These are phyloP conservation scores for Lepidocyrtoides sp. DNA, from an alignment of 2,888 invertebrate genomes.

Conservation along the genomic window DNA sequence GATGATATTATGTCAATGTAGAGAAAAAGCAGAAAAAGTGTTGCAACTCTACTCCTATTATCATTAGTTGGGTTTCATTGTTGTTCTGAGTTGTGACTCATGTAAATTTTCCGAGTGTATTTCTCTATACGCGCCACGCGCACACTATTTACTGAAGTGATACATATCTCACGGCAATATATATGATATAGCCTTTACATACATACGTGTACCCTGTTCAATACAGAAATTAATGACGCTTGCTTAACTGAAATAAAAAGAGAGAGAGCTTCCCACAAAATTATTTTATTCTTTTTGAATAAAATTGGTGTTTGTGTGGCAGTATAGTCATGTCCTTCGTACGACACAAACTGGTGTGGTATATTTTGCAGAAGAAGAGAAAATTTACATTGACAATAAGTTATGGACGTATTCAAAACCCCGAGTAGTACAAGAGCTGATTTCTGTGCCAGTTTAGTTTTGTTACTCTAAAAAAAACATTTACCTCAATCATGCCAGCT, in stretches of 20 bases:
- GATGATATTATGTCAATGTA: slow-evolving; percentile 29
- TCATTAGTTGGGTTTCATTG: slow-evolving; percentile 61
- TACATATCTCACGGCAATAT: slow-evolving; percentile 2
- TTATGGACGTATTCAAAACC: too few species aligned
- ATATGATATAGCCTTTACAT: background rate
- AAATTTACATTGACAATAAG: slow-evolving; percentile 36
- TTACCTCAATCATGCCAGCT: background rate
- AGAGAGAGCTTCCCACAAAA: slow-evolving; percentile 38
- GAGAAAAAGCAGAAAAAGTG: slow-evolving; percentile 14
- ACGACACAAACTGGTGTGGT: background rate
- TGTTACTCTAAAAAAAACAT: background rate
- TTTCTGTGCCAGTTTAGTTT: too few species aligned
- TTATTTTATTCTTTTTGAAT: slow-evolving; percentile 24
- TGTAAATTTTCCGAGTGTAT: slow-evolving; percentile 47
- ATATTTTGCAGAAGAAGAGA: background rate
- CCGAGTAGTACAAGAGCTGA: too few species aligned
- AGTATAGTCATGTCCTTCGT: too few species aligned
- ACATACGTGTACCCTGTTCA: background rate
- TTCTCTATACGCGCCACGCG: background rate
- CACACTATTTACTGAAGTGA: background rate
- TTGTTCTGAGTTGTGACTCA: slow-evolving; percentile 36
- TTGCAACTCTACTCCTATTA: slow-evolving; percentile 47
- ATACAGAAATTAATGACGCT: slow-evolving; percentile 48
- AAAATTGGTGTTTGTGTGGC: background rate
- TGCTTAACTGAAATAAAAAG: slow-evolving; percentile 25